phyloP scores from a whole-genome alignment of 2,797 vertebrate species.

The Pampus argenteus region DNA sequence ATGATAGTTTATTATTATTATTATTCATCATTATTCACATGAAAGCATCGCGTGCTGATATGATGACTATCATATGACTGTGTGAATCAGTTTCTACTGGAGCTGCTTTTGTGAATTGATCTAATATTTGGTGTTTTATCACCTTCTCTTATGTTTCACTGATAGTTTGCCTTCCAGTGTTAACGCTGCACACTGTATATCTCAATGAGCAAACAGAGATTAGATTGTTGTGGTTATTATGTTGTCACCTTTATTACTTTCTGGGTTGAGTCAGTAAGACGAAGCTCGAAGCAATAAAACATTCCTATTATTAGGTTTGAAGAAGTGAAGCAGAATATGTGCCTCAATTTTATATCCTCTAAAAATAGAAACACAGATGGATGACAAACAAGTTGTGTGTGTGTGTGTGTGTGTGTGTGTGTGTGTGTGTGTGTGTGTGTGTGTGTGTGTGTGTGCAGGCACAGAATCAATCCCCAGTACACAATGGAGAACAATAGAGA shows the following conservation, averaged over 20 bases:
- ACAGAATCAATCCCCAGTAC: constrained; percentile 43
- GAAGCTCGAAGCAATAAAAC: constrained; percentile 60
- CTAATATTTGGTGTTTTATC: constrained; percentile 26
- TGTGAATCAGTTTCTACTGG: not conserved
- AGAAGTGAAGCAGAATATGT: constrained; percentile 43
- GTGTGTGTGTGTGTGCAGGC: constrained; percentile 17
- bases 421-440: constrained; percentile 30
- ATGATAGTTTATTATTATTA: too few species aligned
- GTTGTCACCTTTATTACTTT: constrained; percentile 76
- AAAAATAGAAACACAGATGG: constrained; percentile 71
- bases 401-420: constrained; percentile 23
- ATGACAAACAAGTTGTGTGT: constrained; percentile 34
- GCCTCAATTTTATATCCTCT: constrained; percentile 46
- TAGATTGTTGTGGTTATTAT: constrained; percentile 73
- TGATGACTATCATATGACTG: too few species aligned
- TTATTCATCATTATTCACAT: too few species aligned
- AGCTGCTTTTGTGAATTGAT: constrained; percentile 27
- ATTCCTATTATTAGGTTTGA: constrained; percentile 65
- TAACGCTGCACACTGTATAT: constrained; percentile 29
- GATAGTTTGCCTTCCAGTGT: constrained; percentile 49
- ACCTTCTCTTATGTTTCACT: constrained; percentile 49
- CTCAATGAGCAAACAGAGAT: constrained; percentile 52
- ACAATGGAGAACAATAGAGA: constrained; percentile 61
- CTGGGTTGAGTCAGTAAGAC: constrained; percentile 41
- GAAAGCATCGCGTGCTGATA: too few species aligned